Evolutionary conservation across 1,140 invertebrate genomes (phyloP).

Genomic region (Dendrolimus kikuchii): DNA sequence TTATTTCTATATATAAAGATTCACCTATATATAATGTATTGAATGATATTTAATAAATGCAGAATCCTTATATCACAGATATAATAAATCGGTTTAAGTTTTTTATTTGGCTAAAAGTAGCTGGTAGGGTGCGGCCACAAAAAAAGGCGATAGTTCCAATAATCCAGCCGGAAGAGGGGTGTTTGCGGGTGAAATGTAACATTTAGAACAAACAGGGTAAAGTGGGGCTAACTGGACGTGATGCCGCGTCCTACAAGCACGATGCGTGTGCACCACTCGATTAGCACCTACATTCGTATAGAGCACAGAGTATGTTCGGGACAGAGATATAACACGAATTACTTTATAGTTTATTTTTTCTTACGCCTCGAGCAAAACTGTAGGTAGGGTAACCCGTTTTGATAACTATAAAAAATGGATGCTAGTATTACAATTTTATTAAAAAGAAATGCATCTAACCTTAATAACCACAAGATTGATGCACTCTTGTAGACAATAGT

Average conservation of each 20-base stretch:
- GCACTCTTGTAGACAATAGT: too few species aligned
- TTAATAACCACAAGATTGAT: too few species aligned
- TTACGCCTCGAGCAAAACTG: too few species aligned
- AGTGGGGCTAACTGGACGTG: constrained; percentile 44
- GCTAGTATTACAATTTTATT: too few species aligned
- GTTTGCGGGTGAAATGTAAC: constrained; percentile 57
- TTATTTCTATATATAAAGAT: too few species aligned
- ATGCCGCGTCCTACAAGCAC: constrained; percentile 17
- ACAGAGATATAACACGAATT: constrained; percentile 11
- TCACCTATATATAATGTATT: too few species aligned
- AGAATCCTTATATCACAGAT: too few species aligned
- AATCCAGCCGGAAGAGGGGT: constrained; percentile 51
- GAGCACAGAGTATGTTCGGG: constrained; percentile 15
- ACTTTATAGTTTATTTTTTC: neutral
- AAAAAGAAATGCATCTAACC: too few species aligned
- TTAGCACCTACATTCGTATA: constrained; percentile 46
- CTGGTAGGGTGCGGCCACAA: constrained; percentile 29
- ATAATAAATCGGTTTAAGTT: too few species aligned
- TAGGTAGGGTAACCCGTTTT: too few species aligned
- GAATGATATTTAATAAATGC: too few species aligned
- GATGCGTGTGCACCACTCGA: constrained; percentile 39
- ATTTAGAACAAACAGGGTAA: constrained; percentile 53
- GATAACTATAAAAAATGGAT: too few species aligned
- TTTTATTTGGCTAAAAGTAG: constrained; percentile 35
- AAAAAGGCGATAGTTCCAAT: constrained; percentile 55